These are phyloP conservation scores for Pyrrhosoma nymphula DNA, from an alignment of 2,888 invertebrate genomes.

Conservation along the genomic window DNA sequence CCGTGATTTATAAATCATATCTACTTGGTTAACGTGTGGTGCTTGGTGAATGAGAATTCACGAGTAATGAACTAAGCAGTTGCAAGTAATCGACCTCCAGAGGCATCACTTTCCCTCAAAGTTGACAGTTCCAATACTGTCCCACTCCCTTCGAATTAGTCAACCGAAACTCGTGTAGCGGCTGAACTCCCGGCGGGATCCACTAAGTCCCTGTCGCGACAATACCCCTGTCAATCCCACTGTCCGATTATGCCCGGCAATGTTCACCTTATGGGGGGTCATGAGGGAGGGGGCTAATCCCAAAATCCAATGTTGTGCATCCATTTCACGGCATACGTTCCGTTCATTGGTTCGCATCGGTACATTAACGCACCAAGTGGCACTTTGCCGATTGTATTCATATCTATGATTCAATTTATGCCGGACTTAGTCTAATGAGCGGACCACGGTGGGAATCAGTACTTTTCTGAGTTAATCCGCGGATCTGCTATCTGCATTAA, in stretches of 20 bases:
- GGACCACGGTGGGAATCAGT: not conserved
- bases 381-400: not conserved
- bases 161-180: not conserved
- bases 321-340: not conserved
- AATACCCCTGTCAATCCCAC: not conserved
- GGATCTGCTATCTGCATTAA: too few species aligned
- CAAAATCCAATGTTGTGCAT: not conserved
- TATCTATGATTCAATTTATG: not conserved
- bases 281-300: not conserved
- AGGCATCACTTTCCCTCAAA: not conserved
- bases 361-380: not conserved
- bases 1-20: too few species aligned
- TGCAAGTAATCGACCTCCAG: not conserved
- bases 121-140: not conserved
- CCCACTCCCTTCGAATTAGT: not conserved
- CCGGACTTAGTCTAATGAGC: not conserved
- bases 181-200: not conserved
- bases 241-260: not conserved
- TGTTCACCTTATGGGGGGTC: not conserved
- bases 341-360: not conserved
- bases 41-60: not conserved
- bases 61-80: not conserved
- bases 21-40: too few species aligned
- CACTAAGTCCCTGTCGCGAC: not conserved
- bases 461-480: too few species aligned